phyloP scores from a whole-genome alignment of 2,888 invertebrate species.

The Amphipyra tragopoginis region DNA sequence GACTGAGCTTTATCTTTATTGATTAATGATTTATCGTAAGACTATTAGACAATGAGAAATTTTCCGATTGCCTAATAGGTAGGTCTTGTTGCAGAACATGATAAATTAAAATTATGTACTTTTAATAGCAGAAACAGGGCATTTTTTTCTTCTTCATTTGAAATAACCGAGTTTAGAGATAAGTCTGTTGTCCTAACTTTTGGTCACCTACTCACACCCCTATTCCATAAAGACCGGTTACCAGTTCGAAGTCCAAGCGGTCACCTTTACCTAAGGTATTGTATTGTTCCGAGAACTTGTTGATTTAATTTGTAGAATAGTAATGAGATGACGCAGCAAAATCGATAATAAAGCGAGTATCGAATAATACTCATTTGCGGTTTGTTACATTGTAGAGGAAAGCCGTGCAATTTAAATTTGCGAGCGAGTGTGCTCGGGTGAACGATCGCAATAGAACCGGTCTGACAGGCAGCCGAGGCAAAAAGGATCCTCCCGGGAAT shows the following conservation, averaged over 20 bases:
- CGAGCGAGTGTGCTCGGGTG: constrained; percentile 77
- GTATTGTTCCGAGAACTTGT: constrained; percentile 34
- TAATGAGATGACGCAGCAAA: constrained; percentile 51
- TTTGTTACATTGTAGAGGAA: constrained; percentile 67
- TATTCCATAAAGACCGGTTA: neutral
- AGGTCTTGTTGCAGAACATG: neutral
- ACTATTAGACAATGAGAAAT: constrained; percentile 11
- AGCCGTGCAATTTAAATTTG: constrained; percentile 74
- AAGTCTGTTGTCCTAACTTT: too few relatives aligned
- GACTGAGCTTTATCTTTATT: constrained; percentile 48
- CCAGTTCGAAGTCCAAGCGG: neutral
- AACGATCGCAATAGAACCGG: constrained; percentile 85
- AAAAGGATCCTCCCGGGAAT: constrained; percentile 84
- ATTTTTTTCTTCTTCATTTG: too few relatives aligned
- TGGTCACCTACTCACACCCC: neutral
- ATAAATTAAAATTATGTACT: neutral
- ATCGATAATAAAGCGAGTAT: constrained; percentile 42
- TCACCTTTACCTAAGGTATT: constrained; percentile 16
- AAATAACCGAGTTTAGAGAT: too few relatives aligned
- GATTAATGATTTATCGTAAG: constrained; percentile 28
- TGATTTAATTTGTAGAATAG: constrained; percentile 41
- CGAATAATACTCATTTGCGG: constrained; percentile 57
- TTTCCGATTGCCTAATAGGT: neutral
- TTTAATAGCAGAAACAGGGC: too few relatives aligned
- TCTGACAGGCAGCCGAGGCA: constrained; percentile 72